Conservation (phyloP, 2,888 invertebrate genomes). For the Aelia acuminata region DNA sequence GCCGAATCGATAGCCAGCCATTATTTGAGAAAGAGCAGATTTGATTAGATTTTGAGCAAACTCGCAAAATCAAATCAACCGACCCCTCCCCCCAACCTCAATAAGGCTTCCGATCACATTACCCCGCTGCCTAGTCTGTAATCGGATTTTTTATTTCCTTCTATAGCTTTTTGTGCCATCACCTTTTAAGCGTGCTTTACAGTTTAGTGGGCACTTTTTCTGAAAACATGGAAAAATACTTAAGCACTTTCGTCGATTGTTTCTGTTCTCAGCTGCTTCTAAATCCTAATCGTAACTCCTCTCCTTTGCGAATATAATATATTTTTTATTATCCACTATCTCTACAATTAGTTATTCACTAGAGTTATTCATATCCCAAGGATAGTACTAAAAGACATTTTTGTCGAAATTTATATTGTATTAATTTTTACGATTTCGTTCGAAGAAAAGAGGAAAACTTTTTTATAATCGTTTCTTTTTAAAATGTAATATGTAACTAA, state of each 20-base stretch:
- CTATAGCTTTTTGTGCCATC: constrained; percentile 16
- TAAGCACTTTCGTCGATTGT: not conserved
- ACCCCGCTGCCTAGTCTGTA: constrained; percentile 1
- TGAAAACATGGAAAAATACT: constrained; percentile 8
- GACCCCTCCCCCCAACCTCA: not conserved
- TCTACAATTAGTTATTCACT: no score
- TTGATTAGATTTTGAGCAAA: constrained; percentile 47
- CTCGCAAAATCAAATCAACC: constrained; percentile 26
- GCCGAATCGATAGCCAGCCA: constrained; percentile 24
- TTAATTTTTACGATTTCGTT: no score
- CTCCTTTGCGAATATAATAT: no score
- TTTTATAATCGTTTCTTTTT: no score
- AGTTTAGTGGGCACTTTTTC: not conserved
- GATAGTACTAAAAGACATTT: no score
- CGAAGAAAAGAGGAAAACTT: no score
- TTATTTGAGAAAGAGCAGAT: constrained; percentile 46
- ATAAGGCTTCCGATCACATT: constrained; percentile 44
- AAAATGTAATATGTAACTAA: no score
- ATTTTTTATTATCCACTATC: no score
- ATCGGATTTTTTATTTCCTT: constrained; percentile 48
- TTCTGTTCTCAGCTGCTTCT: not conserved
- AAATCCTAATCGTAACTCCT: not conserved
- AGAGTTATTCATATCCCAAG: no score
- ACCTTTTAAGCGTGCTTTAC: constrained; percentile 20
- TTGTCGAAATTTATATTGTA: no score